Percentiles rank a stretch among this genome's conserved stretches.
Evolutionary conservation across 2,888 invertebrate genomes (phyloP).

Genomic region (Mesochorus sp.): DNA sequence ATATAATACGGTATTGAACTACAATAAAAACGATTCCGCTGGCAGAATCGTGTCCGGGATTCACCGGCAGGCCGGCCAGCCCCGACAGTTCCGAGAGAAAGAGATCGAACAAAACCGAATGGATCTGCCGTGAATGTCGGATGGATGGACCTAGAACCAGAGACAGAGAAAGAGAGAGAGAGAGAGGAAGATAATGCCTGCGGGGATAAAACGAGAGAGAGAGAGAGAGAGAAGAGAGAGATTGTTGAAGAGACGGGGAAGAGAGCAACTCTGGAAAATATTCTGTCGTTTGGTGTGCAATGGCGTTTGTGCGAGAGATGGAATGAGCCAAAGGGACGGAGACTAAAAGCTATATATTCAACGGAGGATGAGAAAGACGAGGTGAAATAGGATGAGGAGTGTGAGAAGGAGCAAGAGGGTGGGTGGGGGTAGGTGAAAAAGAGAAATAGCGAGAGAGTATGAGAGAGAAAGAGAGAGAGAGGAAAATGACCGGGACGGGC

Average conservation of each 20-base stretch:
- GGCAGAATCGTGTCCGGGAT: slow-evolving; percentile 57
- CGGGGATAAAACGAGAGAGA: slow-evolving; percentile 57
- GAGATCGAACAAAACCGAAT: slow-evolving; percentile 61
- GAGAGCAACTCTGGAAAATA: slow-evolving; percentile 50
- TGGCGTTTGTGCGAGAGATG: slow-evolving; percentile 47
- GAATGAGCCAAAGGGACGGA: slow-evolving; percentile 39
- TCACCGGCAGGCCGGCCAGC: slow-evolving; percentile 54
- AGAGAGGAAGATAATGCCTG: slow-evolving; percentile 38
- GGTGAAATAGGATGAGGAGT: slow-evolving; percentile 55
- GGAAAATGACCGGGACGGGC: slow-evolving; percentile 60
- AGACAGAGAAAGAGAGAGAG: slow-evolving; percentile 21
- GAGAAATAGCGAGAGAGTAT: slow-evolving; percentile 63
- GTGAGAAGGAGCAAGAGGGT: slow-evolving; percentile 49
- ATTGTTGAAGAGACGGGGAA: slow-evolving; percentile 55
- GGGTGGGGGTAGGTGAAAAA: slow-evolving; percentile 57
- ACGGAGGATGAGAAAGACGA: slow-evolving; percentile 28
- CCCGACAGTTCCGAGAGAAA: slow-evolving; percentile 36
- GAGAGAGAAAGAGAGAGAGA: slow-evolving; percentile 54
- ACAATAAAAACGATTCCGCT: slow-evolving; percentile 61
- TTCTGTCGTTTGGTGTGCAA: slow-evolving; percentile 45
- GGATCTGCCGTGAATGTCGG: slow-evolving; percentile 61
- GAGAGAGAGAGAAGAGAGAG: slow-evolving; percentile 39
- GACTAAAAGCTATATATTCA: slow-evolving; percentile 28
- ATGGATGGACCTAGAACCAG: slow-evolving; percentile 58
- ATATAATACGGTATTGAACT: slow-evolving; percentile 61